These are phyloP conservation scores for Oriolus oriolus DNA, from an alignment of 2,113 vertebrate genomes.

Conservation along the genomic window DNA sequence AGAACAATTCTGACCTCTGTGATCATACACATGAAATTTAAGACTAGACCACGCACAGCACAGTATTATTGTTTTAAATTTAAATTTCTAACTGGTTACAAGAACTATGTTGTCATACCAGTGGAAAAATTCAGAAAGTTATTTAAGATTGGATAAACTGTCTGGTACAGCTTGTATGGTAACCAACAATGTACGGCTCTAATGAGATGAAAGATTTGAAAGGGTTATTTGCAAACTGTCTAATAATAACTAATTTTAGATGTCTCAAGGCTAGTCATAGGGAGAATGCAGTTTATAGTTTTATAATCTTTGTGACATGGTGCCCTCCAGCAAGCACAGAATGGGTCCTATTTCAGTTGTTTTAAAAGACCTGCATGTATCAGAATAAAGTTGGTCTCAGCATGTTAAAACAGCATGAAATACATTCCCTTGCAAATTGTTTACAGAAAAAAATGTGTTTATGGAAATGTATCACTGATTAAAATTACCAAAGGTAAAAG, in stretches of 20 bases:
- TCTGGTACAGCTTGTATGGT: neutral
- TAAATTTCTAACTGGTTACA: neutral
- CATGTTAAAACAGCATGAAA: conserved; percentile 69
- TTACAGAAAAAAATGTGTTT: conserved; percentile 66
- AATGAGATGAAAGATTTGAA: conserved; percentile 41
- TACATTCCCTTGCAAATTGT: conserved; percentile 72
- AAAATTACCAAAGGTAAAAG: conserved; percentile 72
- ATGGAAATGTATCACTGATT: conserved; percentile 68
- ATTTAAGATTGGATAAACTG: neutral
- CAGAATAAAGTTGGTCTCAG: conserved; percentile 63
- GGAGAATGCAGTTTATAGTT: conserved; percentile 58
- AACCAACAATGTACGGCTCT: neutral
- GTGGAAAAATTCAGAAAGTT: neutral
- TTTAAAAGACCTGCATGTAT: conserved; percentile 68
- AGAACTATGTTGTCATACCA: neutral
- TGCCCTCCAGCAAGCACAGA: conserved; percentile 59
- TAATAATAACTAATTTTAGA: conserved; percentile 62
- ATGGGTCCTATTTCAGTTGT: conserved; percentile 62
- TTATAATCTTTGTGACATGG: conserved; percentile 64
- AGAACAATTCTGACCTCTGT: neutral
- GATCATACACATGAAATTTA: neutral
- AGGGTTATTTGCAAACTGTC: conserved; percentile 54
- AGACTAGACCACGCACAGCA: neutral
- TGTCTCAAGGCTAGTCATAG: conserved; percentile 61
- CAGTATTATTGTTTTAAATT: neutral